Evolutionary conservation across 92 coral and sea anemone genomes (phyloP), one percentile per base, ranked within the genome.

Genomic region (Phenganax marumi): DNA sequence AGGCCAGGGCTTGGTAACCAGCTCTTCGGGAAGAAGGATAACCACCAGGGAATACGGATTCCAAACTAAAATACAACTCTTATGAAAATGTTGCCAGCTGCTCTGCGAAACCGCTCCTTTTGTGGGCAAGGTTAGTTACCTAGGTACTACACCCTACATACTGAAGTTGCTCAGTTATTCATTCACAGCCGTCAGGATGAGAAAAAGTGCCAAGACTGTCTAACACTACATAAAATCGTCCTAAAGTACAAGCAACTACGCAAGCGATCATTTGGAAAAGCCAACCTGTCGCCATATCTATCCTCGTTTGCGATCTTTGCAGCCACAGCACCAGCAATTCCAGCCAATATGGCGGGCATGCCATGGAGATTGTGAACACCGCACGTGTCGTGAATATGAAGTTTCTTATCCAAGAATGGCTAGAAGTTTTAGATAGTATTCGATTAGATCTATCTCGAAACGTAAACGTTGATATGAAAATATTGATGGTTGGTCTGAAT

Each of bases 331-430:
- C 91, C 93, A 66, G 86, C 91, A 58, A 91, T 75, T 57, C 86
- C 93, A 22, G 90, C 93, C 79, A 91, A 70, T 49, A 91, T 39
- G 22, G 90, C 93, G 70, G 93, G 93, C 88, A 91, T 91, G 66
- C 93, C 93, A 61, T 91, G 93, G 75, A 91, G 85, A 60, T 91
- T 91, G 82, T 91, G 73, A 33, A 91, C 93, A 13, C 93, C 93
- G 53, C 93, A 91, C 0, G 91, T 88, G 70, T 91, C 93, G 70
- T 91, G 93, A 26, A 77, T 82, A 52, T 26, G 85, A 23, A 91
- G 74, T 80, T 73, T 65, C 17, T 86, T 85, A 55, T 87, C 50
- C 81, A 91, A 68, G 86, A 91, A 88, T 12, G 90, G 91, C 93
- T 91, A 88, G 12, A n/a, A 55, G 49, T 16, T 73, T 53, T 11